Conservation (phyloP, 2,888 invertebrate species). For the Seladonia tumulorum region DNA sequence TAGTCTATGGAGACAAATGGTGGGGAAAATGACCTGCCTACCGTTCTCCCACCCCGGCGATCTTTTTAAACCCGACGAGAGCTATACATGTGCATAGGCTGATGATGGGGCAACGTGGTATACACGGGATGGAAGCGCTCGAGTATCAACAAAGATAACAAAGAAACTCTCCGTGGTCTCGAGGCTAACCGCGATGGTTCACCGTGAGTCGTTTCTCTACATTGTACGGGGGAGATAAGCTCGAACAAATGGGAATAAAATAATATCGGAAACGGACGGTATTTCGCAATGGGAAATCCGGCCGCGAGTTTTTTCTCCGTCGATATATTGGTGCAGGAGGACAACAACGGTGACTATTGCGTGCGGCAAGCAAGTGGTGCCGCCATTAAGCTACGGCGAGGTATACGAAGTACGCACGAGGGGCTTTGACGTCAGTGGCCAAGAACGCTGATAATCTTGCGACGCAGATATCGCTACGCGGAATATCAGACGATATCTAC, state of each 20-base stretch:
- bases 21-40: conserved; percentile 4
- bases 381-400: conserved; percentile 44
- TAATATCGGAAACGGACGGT: background rate
- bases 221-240: conserved; percentile 3
- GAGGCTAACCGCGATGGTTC: background rate
- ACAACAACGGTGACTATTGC: conserved; percentile 21
- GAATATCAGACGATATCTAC: conserved; percentile 46
- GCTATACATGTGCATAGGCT: conserved; percentile 20
- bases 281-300: conserved; percentile 6
- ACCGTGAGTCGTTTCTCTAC: background rate
- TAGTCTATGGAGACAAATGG: conserved; percentile 11
- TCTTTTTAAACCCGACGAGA: conserved; percentile 19
- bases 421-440: conserved; percentile 62
- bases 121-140: conserved; percentile 6
- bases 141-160: conserved; percentile 15
- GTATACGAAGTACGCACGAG: conserved; percentile 52
- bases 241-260: background rate
- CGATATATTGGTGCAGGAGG: conserved; percentile 50
- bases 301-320: conserved; percentile 39
- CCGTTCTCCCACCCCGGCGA: background rate
- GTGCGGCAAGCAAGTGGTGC: conserved; percentile 62
- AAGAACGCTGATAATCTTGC: conserved; percentile 65
- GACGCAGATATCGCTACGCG: conserved; percentile 62
- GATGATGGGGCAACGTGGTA: conserved; percentile 10
- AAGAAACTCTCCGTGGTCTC: background rate